Evolutionary conservation across 2,113 vertebrate genomes (phyloP).

Genomic region (Catharus bicknelli): DNA sequence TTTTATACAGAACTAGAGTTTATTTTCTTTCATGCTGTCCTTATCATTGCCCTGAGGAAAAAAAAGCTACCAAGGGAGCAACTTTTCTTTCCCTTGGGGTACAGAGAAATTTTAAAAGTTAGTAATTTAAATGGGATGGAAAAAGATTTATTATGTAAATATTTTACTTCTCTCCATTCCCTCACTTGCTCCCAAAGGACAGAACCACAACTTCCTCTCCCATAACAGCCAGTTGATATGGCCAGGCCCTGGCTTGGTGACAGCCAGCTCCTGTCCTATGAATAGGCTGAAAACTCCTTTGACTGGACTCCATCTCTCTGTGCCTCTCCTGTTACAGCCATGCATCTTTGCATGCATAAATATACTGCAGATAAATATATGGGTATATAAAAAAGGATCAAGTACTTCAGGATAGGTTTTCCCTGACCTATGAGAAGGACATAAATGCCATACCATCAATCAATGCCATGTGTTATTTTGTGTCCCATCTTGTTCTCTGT

Average conservation of each 20-base stretch:
- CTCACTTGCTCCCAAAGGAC: not conserved
- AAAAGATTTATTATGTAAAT: not conserved
- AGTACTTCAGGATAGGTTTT: not conserved
- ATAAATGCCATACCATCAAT: not conserved
- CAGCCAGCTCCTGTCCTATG: not conserved
- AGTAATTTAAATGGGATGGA: not conserved
- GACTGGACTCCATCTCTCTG: not conserved
- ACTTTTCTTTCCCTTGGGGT: not conserved
- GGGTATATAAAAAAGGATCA: not conserved
- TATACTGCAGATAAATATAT: not conserved
- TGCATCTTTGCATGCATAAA: not conserved
- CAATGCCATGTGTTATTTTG: not conserved
- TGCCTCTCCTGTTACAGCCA: not conserved
- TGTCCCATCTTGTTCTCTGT: not conserved
- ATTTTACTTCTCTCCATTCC: not conserved
- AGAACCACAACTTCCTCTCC: conserved; percentile 1
- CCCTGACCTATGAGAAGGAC: not conserved
- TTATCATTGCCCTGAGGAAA: not conserved
- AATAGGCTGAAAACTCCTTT: not conserved
- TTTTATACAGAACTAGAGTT: not conserved
- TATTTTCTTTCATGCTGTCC: not conserved
- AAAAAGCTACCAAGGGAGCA: not conserved
- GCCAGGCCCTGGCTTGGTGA: not conserved
- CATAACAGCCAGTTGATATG: not conserved
- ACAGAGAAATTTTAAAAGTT: not conserved